These are phyloP conservation scores for Pyrrhosoma nymphula DNA, from an alignment of 2,888 invertebrate species.

Conservation along the genomic window DNA sequence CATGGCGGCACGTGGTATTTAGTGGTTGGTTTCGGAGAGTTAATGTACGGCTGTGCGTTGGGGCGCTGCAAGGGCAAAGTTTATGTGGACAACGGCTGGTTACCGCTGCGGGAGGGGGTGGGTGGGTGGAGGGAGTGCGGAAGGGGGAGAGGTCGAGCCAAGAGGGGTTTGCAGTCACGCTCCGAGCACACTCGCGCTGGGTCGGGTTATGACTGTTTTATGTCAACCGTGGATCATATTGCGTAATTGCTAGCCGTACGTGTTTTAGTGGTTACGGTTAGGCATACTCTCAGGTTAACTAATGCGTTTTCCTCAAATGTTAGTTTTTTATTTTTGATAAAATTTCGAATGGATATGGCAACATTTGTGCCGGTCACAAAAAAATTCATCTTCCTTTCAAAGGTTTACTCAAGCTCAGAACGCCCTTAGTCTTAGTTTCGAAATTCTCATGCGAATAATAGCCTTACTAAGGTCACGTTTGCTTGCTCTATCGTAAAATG, in stretches of 20 bases:
- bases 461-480: too few species aligned
- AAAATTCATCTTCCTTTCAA: background rate
- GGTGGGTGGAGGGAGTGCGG: too few species aligned
- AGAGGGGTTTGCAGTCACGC: slow-evolving; percentile 15
- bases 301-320: background rate
- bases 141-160: background rate
- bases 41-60: slow-evolving; percentile 51
- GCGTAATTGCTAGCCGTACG: background rate
- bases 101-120: too few species aligned
- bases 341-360: background rate
- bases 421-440: background rate
- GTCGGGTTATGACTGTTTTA: slow-evolving; percentile 13
- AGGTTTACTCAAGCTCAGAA: background rate
- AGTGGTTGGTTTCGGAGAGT: slow-evolving; percentile 58
- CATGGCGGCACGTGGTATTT: slow-evolving; percentile 54
- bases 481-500: too few species aligned
- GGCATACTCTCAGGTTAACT: background rate
- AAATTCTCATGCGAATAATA: too few species aligned
- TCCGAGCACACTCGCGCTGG: background rate
- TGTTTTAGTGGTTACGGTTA: slow-evolving; percentile 7
- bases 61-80: slow-evolving; percentile 33
- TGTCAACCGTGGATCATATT: background rate
- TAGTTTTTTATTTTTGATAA: background rate
- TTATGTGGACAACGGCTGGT: slow-evolving; percentile 29
- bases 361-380: background rate